Evolutionary conservation across 2,888 invertebrate genomes (phyloP).

Genomic region (Lottia scabra): DNA sequence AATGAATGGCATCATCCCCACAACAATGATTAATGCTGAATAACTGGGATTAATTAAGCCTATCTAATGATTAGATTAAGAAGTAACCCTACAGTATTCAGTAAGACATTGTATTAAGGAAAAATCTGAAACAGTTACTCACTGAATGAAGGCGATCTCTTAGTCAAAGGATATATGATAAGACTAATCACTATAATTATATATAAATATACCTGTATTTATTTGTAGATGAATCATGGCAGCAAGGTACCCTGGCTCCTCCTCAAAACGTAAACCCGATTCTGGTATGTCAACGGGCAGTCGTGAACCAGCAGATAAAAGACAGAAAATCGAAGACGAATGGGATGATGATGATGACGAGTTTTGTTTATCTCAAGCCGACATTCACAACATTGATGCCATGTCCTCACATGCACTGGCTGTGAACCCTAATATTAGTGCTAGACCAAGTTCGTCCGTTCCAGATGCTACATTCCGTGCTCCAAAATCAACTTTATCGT

Average conservation of each 20-base stretch:
- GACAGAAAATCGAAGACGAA: slow-evolving; percentile 38
- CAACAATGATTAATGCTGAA: too few species aligned
- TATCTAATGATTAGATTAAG: too few species aligned
- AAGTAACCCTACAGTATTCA: too few species aligned
- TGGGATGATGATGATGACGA: slow-evolving; percentile 39
- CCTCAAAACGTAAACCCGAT: background rate
- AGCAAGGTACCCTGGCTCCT: background rate
- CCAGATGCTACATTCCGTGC: background rate
- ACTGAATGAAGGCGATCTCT: too few species aligned
- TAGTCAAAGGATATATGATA: too few species aligned
- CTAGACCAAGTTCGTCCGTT: background rate
- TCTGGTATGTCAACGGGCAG: background rate
- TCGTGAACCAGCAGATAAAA: slow-evolving; percentile 39
- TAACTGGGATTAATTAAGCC: too few species aligned
- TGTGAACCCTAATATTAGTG: background rate
- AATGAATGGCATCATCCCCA: too few species aligned
- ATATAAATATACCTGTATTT: too few species aligned
- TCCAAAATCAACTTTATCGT: background rate
- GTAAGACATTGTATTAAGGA: too few species aligned
- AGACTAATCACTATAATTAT: too few species aligned
- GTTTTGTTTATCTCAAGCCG: slow-evolving; percentile 39
- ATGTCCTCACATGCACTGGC: slow-evolving; percentile 38
- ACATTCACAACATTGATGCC: slow-evolving; percentile 34
- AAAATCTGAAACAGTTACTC: too few species aligned
- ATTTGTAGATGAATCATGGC: background rate